A percentile compares a stretch with the other conserved stretches of the same genome.
phyloP scores from a whole-genome alignment of 2,113 vertebrate genomes.

The Mohoua ochrocephala region DNA sequence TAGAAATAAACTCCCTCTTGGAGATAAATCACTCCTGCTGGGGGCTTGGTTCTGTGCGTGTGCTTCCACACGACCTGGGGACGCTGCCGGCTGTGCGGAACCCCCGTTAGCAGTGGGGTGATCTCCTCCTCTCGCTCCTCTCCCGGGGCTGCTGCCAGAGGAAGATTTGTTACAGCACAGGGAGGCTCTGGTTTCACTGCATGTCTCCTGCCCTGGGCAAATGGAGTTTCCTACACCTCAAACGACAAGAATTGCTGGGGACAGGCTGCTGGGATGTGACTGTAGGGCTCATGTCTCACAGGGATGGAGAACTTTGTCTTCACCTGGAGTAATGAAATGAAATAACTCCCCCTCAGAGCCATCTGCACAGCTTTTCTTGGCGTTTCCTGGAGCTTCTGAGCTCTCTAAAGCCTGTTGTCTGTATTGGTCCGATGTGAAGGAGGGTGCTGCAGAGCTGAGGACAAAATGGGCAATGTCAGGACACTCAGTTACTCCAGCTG shows the following conservation, averaged over 20 bases:
- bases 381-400: neutral
- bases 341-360: neutral
- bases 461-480: neutral
- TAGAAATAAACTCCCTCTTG: neutral
- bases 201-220: neutral
- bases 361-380: neutral
- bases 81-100: neutral
- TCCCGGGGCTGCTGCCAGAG: neutral
- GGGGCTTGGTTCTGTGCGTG: neutral
- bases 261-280: neutral
- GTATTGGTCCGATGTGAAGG: neutral
- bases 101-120: neutral
- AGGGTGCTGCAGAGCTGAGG: neutral
- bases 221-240: neutral
- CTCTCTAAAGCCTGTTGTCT: neutral
- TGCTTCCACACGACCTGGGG: fast-evolving
- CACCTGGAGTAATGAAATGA: neutral
- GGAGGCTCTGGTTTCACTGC: neutral
- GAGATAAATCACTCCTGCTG: neutral
- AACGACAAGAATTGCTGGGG: neutral
- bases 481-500: neutral
- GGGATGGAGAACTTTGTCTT: neutral
- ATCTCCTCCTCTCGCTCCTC: neutral
- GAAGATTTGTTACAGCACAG: neutral
- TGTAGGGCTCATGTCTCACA: neutral